A percentile compares a stretch with the other conserved stretches of the same genome.
phyloP scores from a whole-genome alignment of 1,140 invertebrate genomes.

The Sitodiplosis mosellana region DNA sequence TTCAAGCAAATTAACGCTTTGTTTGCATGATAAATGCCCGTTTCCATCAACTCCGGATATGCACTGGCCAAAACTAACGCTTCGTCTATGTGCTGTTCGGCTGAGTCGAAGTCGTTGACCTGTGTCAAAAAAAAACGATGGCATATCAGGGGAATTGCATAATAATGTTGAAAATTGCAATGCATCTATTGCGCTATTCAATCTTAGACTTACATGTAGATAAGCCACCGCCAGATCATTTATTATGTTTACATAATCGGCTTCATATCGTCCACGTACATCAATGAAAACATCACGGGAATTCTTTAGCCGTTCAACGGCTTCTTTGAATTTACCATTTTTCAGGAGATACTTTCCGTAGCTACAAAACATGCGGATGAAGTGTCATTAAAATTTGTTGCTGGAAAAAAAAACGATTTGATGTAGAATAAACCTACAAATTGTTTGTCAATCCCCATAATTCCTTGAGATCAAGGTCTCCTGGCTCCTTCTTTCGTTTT shows the following conservation, averaged over 20 bases:
- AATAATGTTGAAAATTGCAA: neutral
- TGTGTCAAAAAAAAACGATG: conserved; percentile 9
- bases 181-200: neutral
- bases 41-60: conserved; percentile 40
- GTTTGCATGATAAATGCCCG: conserved; percentile 63
- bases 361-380: conserved; percentile 50
- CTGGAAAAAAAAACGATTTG: conserved; percentile 29
- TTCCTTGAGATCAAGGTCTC: conserved; percentile 18
- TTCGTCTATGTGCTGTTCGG: conserved; percentile 48
- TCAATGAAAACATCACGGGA: conserved; percentile 46
- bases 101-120: conserved; percentile 43
- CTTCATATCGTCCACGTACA: conserved; percentile 43
- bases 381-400: conserved; percentile 35
- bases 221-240: conserved; percentile 71
- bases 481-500: conserved; percentile 11
- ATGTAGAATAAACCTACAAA: conserved; percentile 49
- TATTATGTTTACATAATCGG: conserved; percentile 57
- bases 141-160: neutral
- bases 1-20: conserved; percentile 61
- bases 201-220: conserved; percentile 23
- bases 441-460: conserved; percentile 39
- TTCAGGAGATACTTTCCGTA: conserved; percentile 60
- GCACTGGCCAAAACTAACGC: conserved; percentile 47
- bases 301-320: conserved; percentile 44
- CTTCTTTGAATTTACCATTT: conserved; percentile 38